phyloP scores from a whole-genome alignment of 2,113 vertebrate genomes.

The Fregata magnificens region DNA sequence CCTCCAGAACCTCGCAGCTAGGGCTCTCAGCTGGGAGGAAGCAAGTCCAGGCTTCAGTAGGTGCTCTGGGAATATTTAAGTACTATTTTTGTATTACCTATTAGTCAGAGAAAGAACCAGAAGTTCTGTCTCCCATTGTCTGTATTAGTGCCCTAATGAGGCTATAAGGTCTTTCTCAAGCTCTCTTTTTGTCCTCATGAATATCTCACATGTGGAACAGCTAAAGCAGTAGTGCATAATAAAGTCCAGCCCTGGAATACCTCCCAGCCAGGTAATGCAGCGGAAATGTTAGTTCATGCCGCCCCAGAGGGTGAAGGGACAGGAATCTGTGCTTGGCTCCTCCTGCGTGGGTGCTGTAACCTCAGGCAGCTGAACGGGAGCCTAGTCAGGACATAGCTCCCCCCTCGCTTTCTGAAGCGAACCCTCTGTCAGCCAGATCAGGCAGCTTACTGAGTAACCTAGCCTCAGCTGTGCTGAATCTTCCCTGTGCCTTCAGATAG shows the following conservation, averaged over 20 bases:
- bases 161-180: not conserved
- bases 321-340: not conserved
- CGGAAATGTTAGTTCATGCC: rapidly evolving
- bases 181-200: not conserved
- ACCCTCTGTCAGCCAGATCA: not conserved
- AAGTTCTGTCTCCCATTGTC: not conserved
- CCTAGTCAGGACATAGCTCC: not conserved
- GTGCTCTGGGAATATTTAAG: not conserved
- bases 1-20: not conserved
- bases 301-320: rapidly evolving
- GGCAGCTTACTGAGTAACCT: not conserved
- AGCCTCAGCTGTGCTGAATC: not conserved
- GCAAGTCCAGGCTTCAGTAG: not conserved
- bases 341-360: rapidly evolving
- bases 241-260: not conserved
- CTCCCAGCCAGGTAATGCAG: not conserved
- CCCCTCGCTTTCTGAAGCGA: not conserved
- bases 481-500: not conserved
- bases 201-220: not conserved
- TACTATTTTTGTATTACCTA: not conserved
- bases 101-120: not conserved
- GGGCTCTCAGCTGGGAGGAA: not conserved
- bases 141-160: not conserved
- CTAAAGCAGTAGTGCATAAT: not conserved
- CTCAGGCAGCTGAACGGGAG: rapidly evolving